Base-by-base conservation (phyloP, 2,888 invertebrate genomes). In the Exephanes ischioxanthus region DNA sequence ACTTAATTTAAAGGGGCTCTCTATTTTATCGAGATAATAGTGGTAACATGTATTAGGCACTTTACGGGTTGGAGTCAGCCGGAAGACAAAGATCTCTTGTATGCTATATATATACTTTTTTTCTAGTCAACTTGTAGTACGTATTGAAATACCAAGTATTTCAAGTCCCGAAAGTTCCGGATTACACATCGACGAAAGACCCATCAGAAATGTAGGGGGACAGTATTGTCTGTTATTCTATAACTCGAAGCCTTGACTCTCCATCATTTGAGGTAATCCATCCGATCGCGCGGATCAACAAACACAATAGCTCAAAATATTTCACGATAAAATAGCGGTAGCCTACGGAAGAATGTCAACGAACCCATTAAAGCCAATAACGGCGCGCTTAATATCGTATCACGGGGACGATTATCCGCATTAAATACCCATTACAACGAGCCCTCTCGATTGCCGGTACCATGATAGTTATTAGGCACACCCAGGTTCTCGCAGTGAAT, bases 21-120 rank as follows among this genome's bases (percentile, higher is more conserved):
- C 22, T 45, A 55, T 78, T 75, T 75, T 75, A 58, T 58, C 4
- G 58, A 16, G 9, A 33, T 33, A 33, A 63, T 63, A 63, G 16
- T 63, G 26, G 33, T 30, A 16, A 16, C 30, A 63, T 63, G 11
- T 16, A 63, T 63, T 63, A 16, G 16, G 30, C 33, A 30, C n/a
- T 6, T 63, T 33, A 33, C 26, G 6, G 61, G 16, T 16, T 16
- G 14, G 14, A 16, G 45, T 45, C 45, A 14, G 16, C 45, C 45
- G 3, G 16, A 45, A 45, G 16, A 45, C 1, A 45, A 16, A 45
- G 14, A 45, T 45, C 45, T 45, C 16, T 45, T 45, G 45, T 16
- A 45, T 45, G 45, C 45, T 45, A 45, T 45, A 45, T 45, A 45
- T 45, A 45, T 11, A 41, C 9, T 4, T 14, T 45, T 3, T 45